Conservation (phyloP, 2,113 vertebrate genomes). For the Pitta sordida region DNA sequence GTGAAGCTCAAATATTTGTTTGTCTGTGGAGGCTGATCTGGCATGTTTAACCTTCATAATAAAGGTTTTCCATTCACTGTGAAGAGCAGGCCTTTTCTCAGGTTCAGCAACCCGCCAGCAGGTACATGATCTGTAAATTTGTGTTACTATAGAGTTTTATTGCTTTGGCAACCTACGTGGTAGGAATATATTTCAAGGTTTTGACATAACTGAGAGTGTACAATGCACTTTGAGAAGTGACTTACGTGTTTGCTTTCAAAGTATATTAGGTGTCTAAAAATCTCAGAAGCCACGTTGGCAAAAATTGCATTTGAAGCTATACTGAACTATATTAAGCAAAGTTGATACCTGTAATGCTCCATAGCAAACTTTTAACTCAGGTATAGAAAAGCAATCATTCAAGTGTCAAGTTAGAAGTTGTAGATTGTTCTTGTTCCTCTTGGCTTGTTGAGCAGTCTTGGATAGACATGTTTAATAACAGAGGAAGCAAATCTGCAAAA, state of each 20-base stretch:
- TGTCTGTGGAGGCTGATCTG: neutral
- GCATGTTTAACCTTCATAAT: neutral
- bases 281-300: neutral
- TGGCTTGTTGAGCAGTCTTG: neutral
- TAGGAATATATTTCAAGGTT: neutral
- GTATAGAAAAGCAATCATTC: neutral
- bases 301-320: neutral
- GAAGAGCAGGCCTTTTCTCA: neutral
- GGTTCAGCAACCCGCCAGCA: neutral
- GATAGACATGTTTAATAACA: neutral
- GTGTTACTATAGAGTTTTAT: neutral
- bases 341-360: neutral
- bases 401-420: neutral
- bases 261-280: neutral
- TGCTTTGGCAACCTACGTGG: neutral
- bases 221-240: neutral
- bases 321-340: neutral
- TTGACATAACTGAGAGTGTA: neutral
- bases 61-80: neutral
- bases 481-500: neutral
- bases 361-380: neutral
- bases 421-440: neutral
- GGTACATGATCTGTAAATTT: neutral
- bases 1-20: conserved; percentile 51
- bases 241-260: neutral